Conservation (phyloP, 2,113 vertebrate species). For the Hydrolagus affinis region DNA sequence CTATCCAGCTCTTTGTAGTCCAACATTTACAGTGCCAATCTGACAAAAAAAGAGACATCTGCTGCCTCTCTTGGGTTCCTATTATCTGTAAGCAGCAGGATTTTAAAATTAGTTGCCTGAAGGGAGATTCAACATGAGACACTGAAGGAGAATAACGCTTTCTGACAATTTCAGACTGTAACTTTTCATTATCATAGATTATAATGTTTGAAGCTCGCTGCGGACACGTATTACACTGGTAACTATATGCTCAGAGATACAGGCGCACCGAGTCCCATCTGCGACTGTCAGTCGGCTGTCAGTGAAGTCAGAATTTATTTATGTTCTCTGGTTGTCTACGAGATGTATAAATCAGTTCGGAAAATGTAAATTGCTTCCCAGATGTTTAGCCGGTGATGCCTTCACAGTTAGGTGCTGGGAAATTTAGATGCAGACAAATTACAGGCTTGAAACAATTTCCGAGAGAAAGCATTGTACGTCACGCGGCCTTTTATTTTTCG, state of each 20-base stretch:
- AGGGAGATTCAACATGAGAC: conserved; percentile 27
- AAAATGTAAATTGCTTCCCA: conserved; percentile 32
- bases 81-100: conserved; percentile 24
- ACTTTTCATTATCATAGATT: conserved; percentile 31
- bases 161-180: conserved; percentile 27
- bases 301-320: conserved; percentile 21
- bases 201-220: neutral
- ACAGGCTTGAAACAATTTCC: neutral
- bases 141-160: conserved; percentile 15
- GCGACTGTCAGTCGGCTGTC: conserved; percentile 17
- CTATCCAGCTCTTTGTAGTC: neutral
- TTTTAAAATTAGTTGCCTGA: conserved; percentile 28
- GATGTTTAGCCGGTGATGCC: conserved; percentile 19
- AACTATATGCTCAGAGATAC: neutral
- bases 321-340: conserved; percentile 19
- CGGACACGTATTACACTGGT: conserved; percentile 2
- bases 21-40: conserved; percentile 5
- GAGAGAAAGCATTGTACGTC: no score
- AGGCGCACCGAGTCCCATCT: conserved; percentile 2
- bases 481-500: neutral
- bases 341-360: conserved; percentile 26
- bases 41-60: conserved; percentile 17
- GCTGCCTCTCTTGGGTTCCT: conserved; percentile 22
- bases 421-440: neutral
- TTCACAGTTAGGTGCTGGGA: neutral